Base-by-base conservation (phyloP, 2,797 vertebrate genomes). In the Echeneis naucrates region DNA sequence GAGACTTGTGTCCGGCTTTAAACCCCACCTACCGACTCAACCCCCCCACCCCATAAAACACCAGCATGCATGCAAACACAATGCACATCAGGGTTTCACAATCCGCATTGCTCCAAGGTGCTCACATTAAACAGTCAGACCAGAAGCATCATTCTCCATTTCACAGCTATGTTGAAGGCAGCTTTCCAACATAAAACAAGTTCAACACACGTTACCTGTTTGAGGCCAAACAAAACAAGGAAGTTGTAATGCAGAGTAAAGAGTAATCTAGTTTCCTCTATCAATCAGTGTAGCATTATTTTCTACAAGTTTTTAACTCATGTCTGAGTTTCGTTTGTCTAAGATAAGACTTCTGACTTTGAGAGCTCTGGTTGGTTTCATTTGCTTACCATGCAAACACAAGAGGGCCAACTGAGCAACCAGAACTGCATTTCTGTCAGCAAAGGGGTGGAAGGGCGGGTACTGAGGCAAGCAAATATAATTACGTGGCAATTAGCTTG, bases 301-400 rank as follows among this genome's bases (percentile, higher is more conserved):
- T n/a, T 47, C 11, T 11, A 21, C 44, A 9, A n/a, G 19, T n/a
- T 9, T 33, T 42, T 42, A 37, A 37, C 42, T 19, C 40, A 42
- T 17, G 40, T 42, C 17, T 42, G 40, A 17, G 14, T 19, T 37
- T 3, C 3, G 11, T 37, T 42, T n/a, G 56, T 44, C 47, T 47
- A n/a, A 33, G 17, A 21, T 33, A 30, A 55, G 35, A 19, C 5
- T 12, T 37, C 11, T 37, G 35, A 37, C 35, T 27, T 60, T 21
- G 42, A 52, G 26, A 7, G 62, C 52, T 80, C 61, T 79, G 50
- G 33, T 61, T 48, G 38, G 26, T 51, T 61, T 59, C 42, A 81
- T 88, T 89, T 90, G 85, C 68, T 78, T 90, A 69, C 38, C 73
- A 87, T 90, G 87, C 91, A 93, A 92, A 91, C 69, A 76, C 27